Percentiles rank a stretch among this genome's conserved stretches.
Conservation (phyloP, 2,888 invertebrate genomes). For the Lissonota sp. region DNA sequence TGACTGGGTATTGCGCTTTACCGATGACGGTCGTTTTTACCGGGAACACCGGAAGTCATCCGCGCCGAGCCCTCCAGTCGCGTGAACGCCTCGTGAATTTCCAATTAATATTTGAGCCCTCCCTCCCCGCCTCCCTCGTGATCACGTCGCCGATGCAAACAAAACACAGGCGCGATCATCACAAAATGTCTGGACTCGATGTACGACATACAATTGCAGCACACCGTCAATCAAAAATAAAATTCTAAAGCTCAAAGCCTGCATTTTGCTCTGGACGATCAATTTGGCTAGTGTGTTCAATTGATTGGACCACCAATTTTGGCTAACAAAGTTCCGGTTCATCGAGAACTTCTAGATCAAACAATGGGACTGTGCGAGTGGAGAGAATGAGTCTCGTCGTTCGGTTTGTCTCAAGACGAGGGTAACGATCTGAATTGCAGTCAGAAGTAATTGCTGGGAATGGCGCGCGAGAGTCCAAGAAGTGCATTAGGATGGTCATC, state of each 20-base stretch:
- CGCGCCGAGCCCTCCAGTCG: conserved; percentile 22
- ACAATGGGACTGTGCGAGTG: neutral
- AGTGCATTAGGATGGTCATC: conserved; percentile 65
- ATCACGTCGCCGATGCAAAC: conserved; percentile 6
- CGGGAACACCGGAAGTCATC: conserved; percentile 60
- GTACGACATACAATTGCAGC: conserved; percentile 11
- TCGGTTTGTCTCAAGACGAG: conserved; percentile 1
- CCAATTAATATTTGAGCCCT: conserved; percentile 52
- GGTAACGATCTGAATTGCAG: conserved; percentile 30
- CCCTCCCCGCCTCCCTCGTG: conserved; percentile 8
- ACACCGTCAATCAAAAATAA: neutral
- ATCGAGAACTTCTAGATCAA: neutral
- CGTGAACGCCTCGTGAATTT: conserved; percentile 49
- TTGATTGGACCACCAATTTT: neutral
- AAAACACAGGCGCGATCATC: conserved; percentile 11
- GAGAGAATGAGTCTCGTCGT: neutral
- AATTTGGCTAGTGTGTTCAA: too few relatives aligned
- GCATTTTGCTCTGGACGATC: too few relatives aligned
- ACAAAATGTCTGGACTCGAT: neutral
- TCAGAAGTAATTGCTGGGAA: neutral
- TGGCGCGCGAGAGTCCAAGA: conserved; percentile 39
- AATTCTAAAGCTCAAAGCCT: conserved; percentile 11
- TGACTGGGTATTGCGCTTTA: conserved; percentile 18
- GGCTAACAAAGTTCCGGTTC: neutral
- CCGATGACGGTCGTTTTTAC: conserved; percentile 49